Base-by-base conservation (phyloP, 2,797 vertebrate species). In the Cyprinodon diabolis region DNA sequence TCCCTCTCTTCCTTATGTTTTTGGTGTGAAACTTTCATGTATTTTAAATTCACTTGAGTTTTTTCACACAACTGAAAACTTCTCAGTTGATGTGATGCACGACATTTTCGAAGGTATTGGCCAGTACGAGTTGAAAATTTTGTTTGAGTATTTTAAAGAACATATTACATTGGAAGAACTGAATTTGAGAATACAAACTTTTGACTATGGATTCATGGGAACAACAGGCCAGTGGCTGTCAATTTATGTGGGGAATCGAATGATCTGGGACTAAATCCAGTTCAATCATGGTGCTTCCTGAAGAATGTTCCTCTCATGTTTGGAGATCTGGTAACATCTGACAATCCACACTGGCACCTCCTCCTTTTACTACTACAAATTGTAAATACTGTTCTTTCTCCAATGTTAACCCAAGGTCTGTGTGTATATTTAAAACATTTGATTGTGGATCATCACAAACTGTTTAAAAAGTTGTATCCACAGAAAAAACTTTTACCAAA, bases 231-330 rank as follows among this genome's bases (percentile, higher is more conserved):
- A 52, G 70, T 60, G 12, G 65, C 60, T 78, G 72, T 82, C 21
- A 68, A 78, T 74, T 78, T 69, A 30, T 1, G 56, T 67, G 68
- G 48, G 60, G 43, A 51, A 12, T 68, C 48, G 25, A 84, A 84
- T 77, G 81, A 85, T 76, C 23, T 81, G 74, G 74, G 78, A 68
- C 73, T 82, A 23, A 84, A 80, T 73, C 69, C 79, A 69, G 11
- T 63, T 80, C 70, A 86, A 73, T 78, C 77, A 45, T 75, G 77
- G 81, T 86, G 80, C 74, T 76, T 80, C n/a, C 17, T 84, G 48
- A 75, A 52, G 62, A 68, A 84, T 82, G 37, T 60, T 55, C 69
- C 78, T 0, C 70, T 76, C 15, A 66, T 79, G 0, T 82, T 84
- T 80, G 77, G 79, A 77, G 80, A 85, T 79, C 76, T 87, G 66